Percentiles rank a stretch among this genome's conserved stretches.
Conservation (phyloP, 1,140 invertebrate genomes). For the Akabosia matsudoensis region DNA sequence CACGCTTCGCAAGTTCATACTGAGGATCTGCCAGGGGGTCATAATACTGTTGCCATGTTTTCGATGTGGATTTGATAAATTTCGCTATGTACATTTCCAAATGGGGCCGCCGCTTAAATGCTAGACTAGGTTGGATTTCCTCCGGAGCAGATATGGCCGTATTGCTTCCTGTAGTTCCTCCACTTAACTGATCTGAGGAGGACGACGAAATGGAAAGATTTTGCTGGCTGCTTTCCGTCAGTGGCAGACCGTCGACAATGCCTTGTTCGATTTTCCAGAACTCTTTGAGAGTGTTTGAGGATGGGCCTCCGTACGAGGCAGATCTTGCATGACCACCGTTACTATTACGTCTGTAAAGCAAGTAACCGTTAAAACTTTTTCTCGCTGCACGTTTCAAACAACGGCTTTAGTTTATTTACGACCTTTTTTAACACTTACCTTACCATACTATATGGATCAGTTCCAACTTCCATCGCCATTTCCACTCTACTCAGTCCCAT, state of each 20-base stretch:
- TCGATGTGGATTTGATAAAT: not conserved
- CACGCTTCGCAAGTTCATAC: not conserved
- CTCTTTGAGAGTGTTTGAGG: slow-evolving; percentile 2
- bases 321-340: slow-evolving; percentile 29
- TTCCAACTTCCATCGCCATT: slow-evolving; percentile 36
- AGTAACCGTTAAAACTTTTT: not conserved
- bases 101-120: slow-evolving; percentile 11
- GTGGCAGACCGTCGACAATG: slow-evolving; percentile 42
- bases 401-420: not conserved
- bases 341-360: not conserved
- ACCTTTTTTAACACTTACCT: not conserved
- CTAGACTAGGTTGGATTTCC: not conserved
- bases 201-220: not conserved
- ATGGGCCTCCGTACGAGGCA: slow-evolving; percentile 32
- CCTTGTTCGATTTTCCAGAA: slow-evolving; percentile 36
- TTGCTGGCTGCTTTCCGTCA: slow-evolving; percentile 26
- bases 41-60: slow-evolving; percentile 3
- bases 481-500: slow-evolving; percentile 42
- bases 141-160: not conserved
- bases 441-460: slow-evolving; percentile 14
- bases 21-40: not conserved
- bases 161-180: not conserved
- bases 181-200: not conserved
- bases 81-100: not conserved
- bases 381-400: not conserved